Conservation (phyloP, 1,140 invertebrate genomes). For the Pachypeltis micranthus region DNA sequence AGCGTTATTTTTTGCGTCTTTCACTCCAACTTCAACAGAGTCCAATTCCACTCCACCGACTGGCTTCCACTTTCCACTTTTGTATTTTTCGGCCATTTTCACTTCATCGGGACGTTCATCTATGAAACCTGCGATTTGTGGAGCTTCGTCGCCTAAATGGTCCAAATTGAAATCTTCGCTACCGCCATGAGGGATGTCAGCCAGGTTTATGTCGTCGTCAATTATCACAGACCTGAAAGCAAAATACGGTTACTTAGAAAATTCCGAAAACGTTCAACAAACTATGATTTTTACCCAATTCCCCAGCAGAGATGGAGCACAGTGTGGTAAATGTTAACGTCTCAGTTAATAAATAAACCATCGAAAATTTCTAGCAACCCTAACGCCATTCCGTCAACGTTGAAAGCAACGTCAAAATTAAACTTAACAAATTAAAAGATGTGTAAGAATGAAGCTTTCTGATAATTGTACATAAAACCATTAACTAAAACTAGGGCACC, state of each 20-base stretch:
- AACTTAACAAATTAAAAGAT: neutral
- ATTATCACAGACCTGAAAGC: constrained; percentile 72
- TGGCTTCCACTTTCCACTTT: constrained; percentile 57
- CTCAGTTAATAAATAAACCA: neutral
- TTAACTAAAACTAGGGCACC: no score
- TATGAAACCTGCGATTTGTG: constrained; percentile 77
- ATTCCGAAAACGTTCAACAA: neutral
- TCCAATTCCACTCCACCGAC: constrained; percentile 38
- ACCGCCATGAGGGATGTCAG: constrained; percentile 45
- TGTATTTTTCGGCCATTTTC: constrained; percentile 48
- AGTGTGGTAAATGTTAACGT: neutral
- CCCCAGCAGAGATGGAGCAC: constrained; percentile 1
- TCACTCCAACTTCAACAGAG: constrained; percentile 29
- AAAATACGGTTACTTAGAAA: no score
- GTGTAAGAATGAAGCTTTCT: no score
- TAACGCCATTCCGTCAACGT: no score
- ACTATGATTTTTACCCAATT: constrained; percentile 10
- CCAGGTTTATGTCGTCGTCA: constrained; percentile 71
- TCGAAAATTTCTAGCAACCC: neutral
- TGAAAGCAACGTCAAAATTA: neutral
- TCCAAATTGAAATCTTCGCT: constrained; percentile 57
- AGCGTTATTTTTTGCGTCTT: no score
- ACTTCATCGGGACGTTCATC: constrained; percentile 69
- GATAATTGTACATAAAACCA: neutral
- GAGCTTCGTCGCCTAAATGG: constrained; percentile 66